These are phyloP conservation scores for Trematomus bernacchii DNA, from an alignment of 2,797 vertebrate species.

Conservation along the genomic window DNA sequence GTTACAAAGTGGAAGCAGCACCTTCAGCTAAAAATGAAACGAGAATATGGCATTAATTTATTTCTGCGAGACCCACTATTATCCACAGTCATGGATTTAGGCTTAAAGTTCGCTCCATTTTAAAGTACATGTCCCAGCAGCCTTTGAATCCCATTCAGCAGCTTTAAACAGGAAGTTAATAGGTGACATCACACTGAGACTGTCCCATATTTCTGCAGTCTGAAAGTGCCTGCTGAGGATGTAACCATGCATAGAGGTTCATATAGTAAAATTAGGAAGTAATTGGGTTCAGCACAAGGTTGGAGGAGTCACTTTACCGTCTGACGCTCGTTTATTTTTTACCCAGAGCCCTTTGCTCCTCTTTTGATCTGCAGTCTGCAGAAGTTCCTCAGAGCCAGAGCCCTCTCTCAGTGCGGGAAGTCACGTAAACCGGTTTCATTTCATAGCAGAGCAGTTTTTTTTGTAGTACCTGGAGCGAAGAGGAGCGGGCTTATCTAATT, in stretches of 20 bases:
- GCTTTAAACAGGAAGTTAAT: constrained; percentile 47
- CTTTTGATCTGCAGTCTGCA: constrained; percentile 71
- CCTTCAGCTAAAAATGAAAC: constrained; percentile 16
- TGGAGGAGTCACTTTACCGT: constrained; percentile 54
- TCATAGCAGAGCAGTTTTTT: constrained; percentile 70
- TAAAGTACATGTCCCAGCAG: constrained; percentile 38
- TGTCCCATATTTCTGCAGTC: constrained; percentile 19
- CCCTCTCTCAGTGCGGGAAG: constrained; percentile 52
- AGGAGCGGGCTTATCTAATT: constrained; percentile 80
- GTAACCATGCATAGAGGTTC: constrained; percentile 58
- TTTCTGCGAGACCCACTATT: constrained; percentile 26
- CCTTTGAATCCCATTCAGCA: constrained; percentile 39
- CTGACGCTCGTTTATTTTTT: constrained; percentile 51
- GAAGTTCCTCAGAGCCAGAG: constrained; percentile 55
- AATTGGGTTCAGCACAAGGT: constrained; percentile 70
- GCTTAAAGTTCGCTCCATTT: constrained; percentile 16
- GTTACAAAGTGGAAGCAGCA: constrained; percentile 4
- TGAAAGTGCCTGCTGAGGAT: constrained; percentile 39
- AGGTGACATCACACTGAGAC: constrained; percentile 54
- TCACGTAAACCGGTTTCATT: constrained; percentile 76
- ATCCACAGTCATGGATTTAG: constrained; percentile 23
- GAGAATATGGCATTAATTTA: constrained; percentile 17
- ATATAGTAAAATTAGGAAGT: constrained; percentile 64
- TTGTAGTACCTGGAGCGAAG: constrained; percentile 57
- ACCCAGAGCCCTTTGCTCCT: constrained; percentile 55